phyloP scores from a whole-genome alignment of 2,113 vertebrate species.

The Nothoprocta pentlandii region DNA sequence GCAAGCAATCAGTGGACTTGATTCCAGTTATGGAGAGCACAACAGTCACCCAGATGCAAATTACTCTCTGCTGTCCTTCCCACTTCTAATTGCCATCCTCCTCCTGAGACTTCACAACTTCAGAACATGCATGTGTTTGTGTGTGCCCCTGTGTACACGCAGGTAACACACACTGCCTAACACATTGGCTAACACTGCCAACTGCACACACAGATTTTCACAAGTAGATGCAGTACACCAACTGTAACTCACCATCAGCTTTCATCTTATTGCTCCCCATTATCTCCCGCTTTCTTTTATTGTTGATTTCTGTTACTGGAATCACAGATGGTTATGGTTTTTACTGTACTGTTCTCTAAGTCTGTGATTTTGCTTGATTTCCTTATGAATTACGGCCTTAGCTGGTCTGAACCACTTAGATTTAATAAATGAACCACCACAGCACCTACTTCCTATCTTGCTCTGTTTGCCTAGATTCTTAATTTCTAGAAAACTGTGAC shows the following conservation, averaged over 20 bases:
- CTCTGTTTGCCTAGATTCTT: neutral
- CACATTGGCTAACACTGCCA: accelerated
- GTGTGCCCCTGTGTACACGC: neutral
- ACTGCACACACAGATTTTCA: accelerated
- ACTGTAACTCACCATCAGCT: neutral
- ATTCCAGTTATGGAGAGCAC: neutral
- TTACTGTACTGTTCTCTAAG: neutral
- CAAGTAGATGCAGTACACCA: neutral
- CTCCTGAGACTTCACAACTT: neutral
- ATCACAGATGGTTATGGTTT: neutral
- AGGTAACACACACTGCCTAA: too few species aligned
- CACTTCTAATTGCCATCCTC: neutral
- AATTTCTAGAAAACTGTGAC: neutral
- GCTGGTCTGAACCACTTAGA: neutral
- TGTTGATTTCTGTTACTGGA: neutral
- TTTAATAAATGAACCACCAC: too few species aligned
- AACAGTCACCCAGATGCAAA: neutral
- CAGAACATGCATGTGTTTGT: neutral
- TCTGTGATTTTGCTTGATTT: conserved; percentile 24
- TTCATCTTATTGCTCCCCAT: neutral
- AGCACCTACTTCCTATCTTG: neutral
- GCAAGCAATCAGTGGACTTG: neutral
- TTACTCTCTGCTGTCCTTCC: neutral
- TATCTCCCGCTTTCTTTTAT: neutral
- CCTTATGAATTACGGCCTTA: neutral